These are phyloP conservation scores for Hemitrygon akajei DNA, from an alignment of 2,797 vertebrate species.

Conservation along the genomic window DNA sequence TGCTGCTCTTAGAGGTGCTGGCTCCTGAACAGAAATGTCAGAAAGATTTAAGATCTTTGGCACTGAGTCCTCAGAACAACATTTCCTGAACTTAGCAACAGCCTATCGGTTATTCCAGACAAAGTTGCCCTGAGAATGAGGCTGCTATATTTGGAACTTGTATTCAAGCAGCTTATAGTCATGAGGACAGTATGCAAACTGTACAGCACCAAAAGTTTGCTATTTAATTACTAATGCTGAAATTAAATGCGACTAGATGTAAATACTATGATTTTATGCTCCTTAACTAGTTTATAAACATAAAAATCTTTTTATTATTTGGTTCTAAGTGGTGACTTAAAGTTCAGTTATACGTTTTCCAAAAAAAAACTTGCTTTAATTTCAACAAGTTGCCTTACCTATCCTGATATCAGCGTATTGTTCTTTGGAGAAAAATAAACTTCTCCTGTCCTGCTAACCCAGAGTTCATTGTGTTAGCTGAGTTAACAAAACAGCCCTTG, in stretches of 20 bases:
- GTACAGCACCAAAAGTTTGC: not conserved
- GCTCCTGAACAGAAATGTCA: constrained; percentile 27
- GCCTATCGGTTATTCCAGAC: not conserved
- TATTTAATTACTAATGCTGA: not conserved
- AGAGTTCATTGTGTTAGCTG: not conserved
- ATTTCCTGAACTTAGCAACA: constrained; percentile 37
- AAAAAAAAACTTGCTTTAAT: not conserved
- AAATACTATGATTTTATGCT: not conserved
- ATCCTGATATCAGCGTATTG: not conserved
- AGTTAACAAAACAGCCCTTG: not conserved
- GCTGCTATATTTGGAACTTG: constrained; percentile 20
- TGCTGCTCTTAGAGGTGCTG: not conserved
- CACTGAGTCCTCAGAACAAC: not conserved
- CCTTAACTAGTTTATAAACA: not conserved
- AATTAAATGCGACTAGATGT: not conserved
- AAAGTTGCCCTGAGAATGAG: not conserved
- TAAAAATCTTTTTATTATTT: no score
- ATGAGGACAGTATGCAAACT: not conserved
- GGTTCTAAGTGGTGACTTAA: not conserved
- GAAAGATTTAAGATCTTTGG: constrained; percentile 24
- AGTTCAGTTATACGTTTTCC: not conserved
- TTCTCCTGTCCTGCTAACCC: not conserved
- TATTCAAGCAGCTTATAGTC: not conserved
- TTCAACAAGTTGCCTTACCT: not conserved
- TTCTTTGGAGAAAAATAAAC: not conserved